Evolutionary conservation across 2,797 vertebrate genomes (phyloP), one percentile per base, ranked within the genome.

Genomic region (Etheostoma perlongum): DNA sequence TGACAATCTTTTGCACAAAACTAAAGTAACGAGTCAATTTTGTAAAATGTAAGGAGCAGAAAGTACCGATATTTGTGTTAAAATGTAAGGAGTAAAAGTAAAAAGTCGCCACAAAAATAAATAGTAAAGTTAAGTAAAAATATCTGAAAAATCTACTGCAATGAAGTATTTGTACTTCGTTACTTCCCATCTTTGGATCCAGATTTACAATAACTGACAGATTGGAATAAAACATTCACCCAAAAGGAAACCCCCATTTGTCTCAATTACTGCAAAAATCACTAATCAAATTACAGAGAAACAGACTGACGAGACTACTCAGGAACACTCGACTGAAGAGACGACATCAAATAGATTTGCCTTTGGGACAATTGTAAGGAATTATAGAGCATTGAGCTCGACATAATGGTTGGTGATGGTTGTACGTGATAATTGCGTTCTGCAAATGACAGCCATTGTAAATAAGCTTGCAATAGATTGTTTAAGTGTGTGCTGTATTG

Each of bases 381-480:
- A 84, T 84, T 14, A 82, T 16, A 33, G 57, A 23, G 14, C 27
- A 33, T 21, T 12, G 57, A 78, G n/a, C 53, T 62, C 16, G 0
- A 55, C 74, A 64, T 53, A 67, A 88, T 13, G 44, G 33, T 11
- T 61, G 58, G 66, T 64, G 77, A 80, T 30, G 53, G 53, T 6
- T 78, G 67, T 30, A 18, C 2, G 60, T 74, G 76, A 78, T 89
- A 81, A 89, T 86, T 80, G 66, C n/a, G 3, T 81, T 73, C 64
- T 46, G 68, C 53, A 75, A 79, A 81, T 87, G 57, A 63, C 64
- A 69, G 23, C 74, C 84, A 70, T 64, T 78, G 15, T 55, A 85
- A 91, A 88, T 76, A 8, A 58, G 62, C 23, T 88, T 77, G 75
- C 8, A 61, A 76, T 81, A 52, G 70, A 88, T 88, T 72, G 53